phyloP scores from a whole-genome alignment of 2,113 vertebrate species.

The Paralichthys olivaceus region DNA sequence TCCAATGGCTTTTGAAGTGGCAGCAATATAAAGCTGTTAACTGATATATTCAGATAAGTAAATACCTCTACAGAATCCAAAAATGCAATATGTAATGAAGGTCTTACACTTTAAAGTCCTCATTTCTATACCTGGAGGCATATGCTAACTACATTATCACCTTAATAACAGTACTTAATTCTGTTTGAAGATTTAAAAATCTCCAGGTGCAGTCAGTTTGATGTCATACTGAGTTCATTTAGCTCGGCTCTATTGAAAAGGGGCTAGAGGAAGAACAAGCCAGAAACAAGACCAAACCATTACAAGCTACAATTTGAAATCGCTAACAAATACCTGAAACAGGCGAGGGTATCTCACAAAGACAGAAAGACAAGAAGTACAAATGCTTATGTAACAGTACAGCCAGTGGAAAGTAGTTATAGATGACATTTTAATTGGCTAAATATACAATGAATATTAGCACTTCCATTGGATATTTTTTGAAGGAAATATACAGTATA shows the following conservation, averaged over 20 bases:
- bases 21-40: conserved; percentile 17
- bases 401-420: neutral
- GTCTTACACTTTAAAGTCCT: conserved; percentile 1
- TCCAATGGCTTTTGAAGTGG: conserved; percentile 28
- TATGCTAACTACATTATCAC: neutral
- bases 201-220: neutral
- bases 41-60: conserved; percentile 27
- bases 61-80: conserved; percentile 14
- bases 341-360: neutral
- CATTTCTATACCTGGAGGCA: neutral
- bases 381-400: neutral
- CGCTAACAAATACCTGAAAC: neutral
- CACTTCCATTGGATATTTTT: too few relatives aligned
- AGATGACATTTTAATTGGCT: too few relatives aligned
- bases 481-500: too few relatives aligned
- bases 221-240: neutral
- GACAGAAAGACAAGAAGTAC: neutral
- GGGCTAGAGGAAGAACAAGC: neutral
- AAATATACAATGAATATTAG: too few relatives aligned
- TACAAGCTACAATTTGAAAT: neutral
- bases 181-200: neutral
- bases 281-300: neutral
- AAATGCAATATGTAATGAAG: neutral
- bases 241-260: neutral
- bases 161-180: neutral